Conservation (phyloP, 2,797 vertebrate genomes). For the Ara ararauna region DNA sequence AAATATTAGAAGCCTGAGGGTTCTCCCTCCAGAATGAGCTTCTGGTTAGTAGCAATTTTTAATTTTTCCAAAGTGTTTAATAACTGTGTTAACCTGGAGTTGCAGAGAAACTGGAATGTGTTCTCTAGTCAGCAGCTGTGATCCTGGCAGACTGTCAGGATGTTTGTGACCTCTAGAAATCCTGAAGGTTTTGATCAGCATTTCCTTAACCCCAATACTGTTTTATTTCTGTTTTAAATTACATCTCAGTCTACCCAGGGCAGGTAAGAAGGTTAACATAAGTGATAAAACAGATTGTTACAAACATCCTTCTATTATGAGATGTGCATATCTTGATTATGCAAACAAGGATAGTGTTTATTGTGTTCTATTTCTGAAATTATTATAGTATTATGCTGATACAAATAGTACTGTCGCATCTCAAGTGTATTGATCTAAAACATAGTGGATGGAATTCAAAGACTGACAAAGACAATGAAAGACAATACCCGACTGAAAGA, state of each 20-base stretch:
- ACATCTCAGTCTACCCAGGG: not conserved
- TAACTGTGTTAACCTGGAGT: not conserved
- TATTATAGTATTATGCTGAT: not conserved
- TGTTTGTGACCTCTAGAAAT: slow-evolving; percentile 20
- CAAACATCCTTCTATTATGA: slow-evolving; percentile 44
- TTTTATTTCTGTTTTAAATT: slow-evolving; percentile 40
- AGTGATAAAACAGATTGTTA: slow-evolving; percentile 49
- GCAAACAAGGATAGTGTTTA: slow-evolving; percentile 6
- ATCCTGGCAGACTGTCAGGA: not conserved
- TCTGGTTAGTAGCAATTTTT: not conserved
- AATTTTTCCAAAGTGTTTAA: not conserved
- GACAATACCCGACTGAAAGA: not conserved
- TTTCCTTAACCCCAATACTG: slow-evolving; percentile 13
- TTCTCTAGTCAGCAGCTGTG: not conserved
- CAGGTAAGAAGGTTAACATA: slow-evolving; percentile 38
- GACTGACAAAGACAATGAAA: slow-evolving; percentile 34
- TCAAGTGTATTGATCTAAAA: not conserved
- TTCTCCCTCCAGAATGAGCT: not conserved
- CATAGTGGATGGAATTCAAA: not conserved
- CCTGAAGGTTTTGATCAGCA: not conserved
- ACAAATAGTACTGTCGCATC: not conserved
- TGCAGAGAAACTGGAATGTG: not conserved
- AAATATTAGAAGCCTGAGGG: not conserved
- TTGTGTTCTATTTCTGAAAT: slow-evolving; percentile 22
- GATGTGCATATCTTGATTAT: slow-evolving; percentile 35